These are phyloP conservation scores for Misgurnus anguillicaudatus DNA, from an alignment of 2,113 vertebrate species.

Conservation along the genomic window DNA sequence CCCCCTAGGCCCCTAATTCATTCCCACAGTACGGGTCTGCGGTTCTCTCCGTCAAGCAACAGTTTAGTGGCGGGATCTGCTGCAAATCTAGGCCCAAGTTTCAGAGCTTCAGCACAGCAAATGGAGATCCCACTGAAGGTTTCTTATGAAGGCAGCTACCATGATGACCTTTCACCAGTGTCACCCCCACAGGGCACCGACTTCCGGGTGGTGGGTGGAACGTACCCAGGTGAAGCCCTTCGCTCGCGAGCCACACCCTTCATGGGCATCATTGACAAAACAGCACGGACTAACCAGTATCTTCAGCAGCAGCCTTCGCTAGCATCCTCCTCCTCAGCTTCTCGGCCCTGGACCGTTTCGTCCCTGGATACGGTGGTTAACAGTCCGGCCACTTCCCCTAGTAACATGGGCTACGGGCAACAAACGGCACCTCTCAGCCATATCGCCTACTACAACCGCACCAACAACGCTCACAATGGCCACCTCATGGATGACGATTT, in stretches of 20 bases:
- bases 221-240: conserved; percentile 88
- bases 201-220: conserved; percentile 66
- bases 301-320: conserved; percentile 74
- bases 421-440: conserved; percentile 74
- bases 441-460: conserved; percentile 98
- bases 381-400: conserved; percentile 82
- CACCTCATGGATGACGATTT: conserved; percentile 88
- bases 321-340: conserved; percentile 65
- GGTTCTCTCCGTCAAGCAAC: conserved; percentile 87
- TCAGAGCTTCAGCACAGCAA: conserved; percentile 88
- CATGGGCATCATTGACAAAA: conserved; percentile 95
- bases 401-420: conserved; percentile 76
- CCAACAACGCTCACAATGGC: conserved; percentile 97
- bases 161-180: conserved; percentile 85
- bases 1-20: conserved; percentile 86
- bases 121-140: conserved; percentile 91
- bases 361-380: conserved; percentile 92
- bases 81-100: conserved; percentile 77
- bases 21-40: conserved; percentile 87
- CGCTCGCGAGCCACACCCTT: conserved; percentile 91
- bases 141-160: conserved; percentile 76
- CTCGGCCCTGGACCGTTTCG: conserved; percentile 93
- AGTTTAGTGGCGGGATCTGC: conserved; percentile 81
- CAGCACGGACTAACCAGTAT: conserved; percentile 86
- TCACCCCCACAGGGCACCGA: conserved; percentile 83